Percentiles rank a stretch among this genome's conserved stretches.
These are phyloP conservation scores for Aspidapion aeneum DNA, from an alignment of 2,888 invertebrate species.

Conservation along the genomic window DNA sequence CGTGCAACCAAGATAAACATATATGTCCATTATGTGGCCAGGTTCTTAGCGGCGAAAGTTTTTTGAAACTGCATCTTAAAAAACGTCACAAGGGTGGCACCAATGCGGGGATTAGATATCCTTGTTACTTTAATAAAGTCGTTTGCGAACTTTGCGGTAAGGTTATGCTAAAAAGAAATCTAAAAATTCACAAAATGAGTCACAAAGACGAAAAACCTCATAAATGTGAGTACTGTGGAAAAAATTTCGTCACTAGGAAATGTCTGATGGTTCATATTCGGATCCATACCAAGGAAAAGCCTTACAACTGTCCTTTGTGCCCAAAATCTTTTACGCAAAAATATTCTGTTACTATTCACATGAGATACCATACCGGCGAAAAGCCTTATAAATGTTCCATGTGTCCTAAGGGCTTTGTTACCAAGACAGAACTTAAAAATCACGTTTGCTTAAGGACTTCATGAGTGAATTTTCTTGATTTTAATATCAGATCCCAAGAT, in stretches of 20 bases:
- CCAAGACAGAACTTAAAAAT: slow-evolving; percentile 32
- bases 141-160: slow-evolving; percentile 36
- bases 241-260: slow-evolving; percentile 37
- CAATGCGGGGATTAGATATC: slow-evolving; percentile 8
- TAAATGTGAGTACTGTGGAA: slow-evolving; percentile 42
- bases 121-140: slow-evolving; percentile 16
- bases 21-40: slow-evolving; percentile 20
- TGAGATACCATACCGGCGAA: slow-evolving; percentile 44
- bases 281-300: slow-evolving; percentile 35
- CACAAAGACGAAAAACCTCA: slow-evolving; percentile 29
- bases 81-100: slow-evolving; percentile 13
- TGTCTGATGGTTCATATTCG: slow-evolving; percentile 29
- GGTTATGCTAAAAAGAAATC: slow-evolving; percentile 44
- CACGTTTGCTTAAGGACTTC: slow-evolving; percentile 34
- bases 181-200: slow-evolving; percentile 39
- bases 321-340: slow-evolving; percentile 53
- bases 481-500: slow-evolving; percentile 33
- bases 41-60: slow-evolving; percentile 15
- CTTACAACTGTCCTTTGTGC: slow-evolving; percentile 44
- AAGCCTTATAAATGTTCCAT: slow-evolving; percentile 52
- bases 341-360: slow-evolving; percentile 52
- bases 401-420: slow-evolving; percentile 36
- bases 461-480: no score
- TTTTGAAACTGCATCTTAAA: slow-evolving; percentile 20
- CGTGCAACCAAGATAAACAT: slow-evolving; percentile 22